Evolutionary conservation across 92 coral and sea anemone species (phyloP), one percentile per base, ranked within the genome.

Genomic region (Muricea muricata): DNA sequence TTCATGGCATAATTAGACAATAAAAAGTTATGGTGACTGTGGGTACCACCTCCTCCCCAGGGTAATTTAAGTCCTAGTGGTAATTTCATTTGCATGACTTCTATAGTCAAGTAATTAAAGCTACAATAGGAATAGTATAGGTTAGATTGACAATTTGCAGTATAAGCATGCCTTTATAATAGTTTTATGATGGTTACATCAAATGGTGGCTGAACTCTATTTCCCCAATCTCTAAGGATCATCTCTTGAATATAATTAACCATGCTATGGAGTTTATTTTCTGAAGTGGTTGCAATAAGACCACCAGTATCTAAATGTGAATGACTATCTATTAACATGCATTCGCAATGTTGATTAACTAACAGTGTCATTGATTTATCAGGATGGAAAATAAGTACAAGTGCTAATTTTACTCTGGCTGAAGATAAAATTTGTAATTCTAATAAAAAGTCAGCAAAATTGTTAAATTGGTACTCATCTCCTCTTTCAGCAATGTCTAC

Each of bases 261-360:
- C 80, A 79, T 86, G 5, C 71, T 40, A 6, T 48, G 57, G 9
- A 86, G 54, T 25, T 55, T 68, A 32, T 46, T 57, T 32, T 29
- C 39, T 24, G 57, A 26, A 47, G 85, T 28, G 56, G 90, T 79
- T 46, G 80, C 75, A 54, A 86, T 52, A 67, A 80, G 52, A 9
- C 45, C 90, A 18, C 86, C 90, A 45, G 17, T 50, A 56, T 61
- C 82, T 41, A 79, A 28, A 33, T 86, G 86, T 24, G 65, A 31
- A 75, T 86, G 90, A 72, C 90, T 80, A 60, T 86, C 90, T 7
- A 86, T n/a, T 13, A 86, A 75, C 30, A 39, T 32, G 3, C 73
- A 47, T 56, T 86, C 80, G 15, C 39, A 58, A 78, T n/a, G 31
- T 26, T 63, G 4, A 26, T 74, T 85, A n/a, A 71, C 40, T 31